These are phyloP conservation scores for Sinocyclocheilus anophthalmus DNA, from an alignment of 2,113 vertebrate genomes.

Conservation along the genomic window DNA sequence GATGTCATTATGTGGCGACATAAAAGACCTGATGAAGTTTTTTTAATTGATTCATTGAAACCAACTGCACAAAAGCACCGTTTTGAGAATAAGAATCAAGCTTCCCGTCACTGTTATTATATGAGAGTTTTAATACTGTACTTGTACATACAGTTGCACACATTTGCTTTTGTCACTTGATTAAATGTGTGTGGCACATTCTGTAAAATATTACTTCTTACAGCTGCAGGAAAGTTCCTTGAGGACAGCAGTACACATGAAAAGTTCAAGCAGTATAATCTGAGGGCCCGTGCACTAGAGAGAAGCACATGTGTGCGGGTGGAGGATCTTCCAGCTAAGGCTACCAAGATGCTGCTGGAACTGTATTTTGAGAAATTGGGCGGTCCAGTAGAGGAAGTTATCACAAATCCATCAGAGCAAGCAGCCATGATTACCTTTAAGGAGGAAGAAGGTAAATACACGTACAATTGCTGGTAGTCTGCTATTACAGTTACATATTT, in stretches of 20 bases:
- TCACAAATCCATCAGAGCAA: constrained; percentile 74
- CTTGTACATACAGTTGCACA: not conserved
- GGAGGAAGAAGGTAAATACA: constrained; percentile 76
- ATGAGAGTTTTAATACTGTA: not conserved
- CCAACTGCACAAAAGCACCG: not conserved
- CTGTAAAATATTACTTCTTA: not conserved
- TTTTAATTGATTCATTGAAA: too few species aligned
- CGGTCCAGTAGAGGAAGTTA: constrained; percentile 54
- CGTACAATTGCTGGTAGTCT: not conserved
- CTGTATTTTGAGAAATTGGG: constrained; percentile 84
- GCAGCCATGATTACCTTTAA: constrained; percentile 81
- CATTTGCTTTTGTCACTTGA: not conserved
- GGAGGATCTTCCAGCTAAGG: constrained; percentile 77
- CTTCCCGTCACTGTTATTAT: not conserved
- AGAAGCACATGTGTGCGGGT: constrained; percentile 72
- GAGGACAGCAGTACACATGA: constrained; percentile 54
- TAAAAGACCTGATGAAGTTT: too few species aligned
- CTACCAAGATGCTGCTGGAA: constrained; percentile 65
- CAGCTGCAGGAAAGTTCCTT: constrained; percentile 75
- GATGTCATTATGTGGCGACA: too few species aligned
- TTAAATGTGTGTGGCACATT: not conserved
- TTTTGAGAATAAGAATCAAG: not conserved
- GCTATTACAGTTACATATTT: not conserved
- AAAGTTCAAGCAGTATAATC: constrained; percentile 61
- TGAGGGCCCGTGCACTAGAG: constrained; percentile 76